Base-by-base conservation (phyloP, 1,140 invertebrate genomes). In the Plutomurus gul region DNA sequence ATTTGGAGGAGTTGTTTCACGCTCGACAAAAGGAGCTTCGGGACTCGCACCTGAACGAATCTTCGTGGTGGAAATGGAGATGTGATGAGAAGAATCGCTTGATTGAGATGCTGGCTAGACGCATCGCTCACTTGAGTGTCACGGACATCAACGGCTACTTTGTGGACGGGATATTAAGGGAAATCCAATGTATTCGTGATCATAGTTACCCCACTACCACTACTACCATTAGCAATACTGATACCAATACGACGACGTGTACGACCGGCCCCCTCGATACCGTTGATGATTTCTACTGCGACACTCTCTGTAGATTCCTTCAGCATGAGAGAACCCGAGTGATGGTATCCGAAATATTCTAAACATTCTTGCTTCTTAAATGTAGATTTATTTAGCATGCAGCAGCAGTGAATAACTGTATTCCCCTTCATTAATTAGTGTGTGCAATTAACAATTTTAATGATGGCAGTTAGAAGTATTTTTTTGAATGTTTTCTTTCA, bases 31-130 rank as follows among this genome's bases (percentile, higher is more conserved):
- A 79, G 30, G 79, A 82, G 30, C 18, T 82, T 36, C 33, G 70
- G 27, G 83, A 84, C 10, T 82, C 78, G n/a, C 75, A 79, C 56
- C 13, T 83, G 25, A 76, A 75, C 46, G 82, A 83, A 73, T 70
- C 76, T 22, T 36, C 49, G 6, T 82, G 78, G 78, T 83, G 81
- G 76, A 81, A 79, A 73, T 51, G 56, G 18, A 46, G 83, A 51
- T 84, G 83, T 76, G 49, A 75, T 11, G 78, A 84, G 27, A 84
- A 84, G 75, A 82, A 84, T 71, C 65, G 71, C 8, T 39, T 84
- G 37, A 82, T 84, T 33, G 75, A 79, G 30, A n/a, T 81, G 8
- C 70, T 84, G n/a, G 81, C 81, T 22, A 56, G 79, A 33, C 36
- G 81, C 8, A 79, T 84, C 33, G 79, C 81, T 43, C 83, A 84